Conservation (phyloP, 2,888 invertebrate species). For the Imbricaverruca yamaguchii region DNA sequence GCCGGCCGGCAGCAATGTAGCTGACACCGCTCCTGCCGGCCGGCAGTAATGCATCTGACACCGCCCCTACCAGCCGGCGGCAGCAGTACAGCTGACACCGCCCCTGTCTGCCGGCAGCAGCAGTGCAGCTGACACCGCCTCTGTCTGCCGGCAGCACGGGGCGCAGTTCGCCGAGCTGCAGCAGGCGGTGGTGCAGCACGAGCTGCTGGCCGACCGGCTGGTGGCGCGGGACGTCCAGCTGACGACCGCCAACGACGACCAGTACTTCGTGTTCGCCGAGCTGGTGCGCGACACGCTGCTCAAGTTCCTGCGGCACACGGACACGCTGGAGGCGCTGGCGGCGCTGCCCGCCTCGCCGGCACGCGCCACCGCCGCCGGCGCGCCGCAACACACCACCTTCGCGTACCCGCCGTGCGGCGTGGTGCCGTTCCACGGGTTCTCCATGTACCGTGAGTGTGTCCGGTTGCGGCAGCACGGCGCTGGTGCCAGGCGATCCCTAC, state of each 20-base stretch:
- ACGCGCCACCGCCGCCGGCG: slow-evolving; percentile 31
- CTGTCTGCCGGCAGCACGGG: slow-evolving; percentile 50
- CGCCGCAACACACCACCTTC: slow-evolving; percentile 41
- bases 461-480: no score
- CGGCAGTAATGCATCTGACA: no score
- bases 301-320: slow-evolving; percentile 80
- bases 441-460: slow-evolving; percentile 77
- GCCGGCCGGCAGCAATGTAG: no score
- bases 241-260: slow-evolving; percentile 94
- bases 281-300: slow-evolving; percentile 77
- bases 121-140: no score
- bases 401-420: slow-evolving; percentile 89
- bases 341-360: slow-evolving; percentile 31
- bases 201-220: slow-evolving; percentile 86
- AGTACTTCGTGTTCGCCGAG: slow-evolving; percentile 96
- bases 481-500: no score
- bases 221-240: slow-evolving; percentile 80
- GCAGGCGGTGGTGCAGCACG: slow-evolving; percentile 71
- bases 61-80: no score
- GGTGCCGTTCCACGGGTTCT: slow-evolving; percentile 93
- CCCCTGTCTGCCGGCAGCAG: no score
- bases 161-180: slow-evolving; percentile 73
- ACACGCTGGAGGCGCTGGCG: slow-evolving; percentile 34
- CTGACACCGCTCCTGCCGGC: no score
- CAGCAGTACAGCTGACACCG: no score